Base-by-base conservation (phyloP, 2,113 vertebrate genomes). In the Pampusana beccarii region DNA sequence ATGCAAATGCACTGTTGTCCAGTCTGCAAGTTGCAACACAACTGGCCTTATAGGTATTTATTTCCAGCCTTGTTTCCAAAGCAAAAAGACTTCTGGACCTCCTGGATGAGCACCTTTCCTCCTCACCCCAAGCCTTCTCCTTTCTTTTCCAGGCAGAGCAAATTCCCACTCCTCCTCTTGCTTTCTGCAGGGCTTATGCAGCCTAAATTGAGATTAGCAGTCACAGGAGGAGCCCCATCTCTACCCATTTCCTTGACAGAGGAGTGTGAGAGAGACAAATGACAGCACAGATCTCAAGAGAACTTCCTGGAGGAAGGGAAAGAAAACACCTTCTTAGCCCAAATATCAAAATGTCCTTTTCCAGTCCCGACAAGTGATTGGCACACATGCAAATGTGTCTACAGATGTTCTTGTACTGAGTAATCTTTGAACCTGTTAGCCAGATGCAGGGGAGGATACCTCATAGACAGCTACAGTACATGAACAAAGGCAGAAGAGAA, bases 401-500 rank as follows among this genome's bases (percentile, higher is more conserved):
- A 9, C 7, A 11, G 28, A 46, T 16, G 20, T 48, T 72, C 38
- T 74, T 56, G 23, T 61, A 65, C 18, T 1, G 3, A 74, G 46
- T 29, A 82, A 74, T 28, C 70, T 67, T 28, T 46, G 28, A 74
- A 50, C n/a, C 50, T 92, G 48, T 50, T 44, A 82, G 42, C 50
- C 66, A 86, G 54, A 50, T 64, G 51, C 44, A 72, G 34, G 38
- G 20, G 42, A 86, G 56, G 66, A 40, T 70, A 34, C 26, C 38
- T 82, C 61, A 44, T 25, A 89, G 56, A 38, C n/a, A 92, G 33
- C 25, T 80, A 70, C 34, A 53, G 36, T 6, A 46, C 62, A 29
- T 20, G 40, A 86, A 82, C 24, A 82, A 70, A 93, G 29, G 51
- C 69, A 93, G 72, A 70, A 44, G 23, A 78, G 24, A 82, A 92